Conservation (phyloP, 2,113 vertebrate genomes). For the Lagenorhynchus albirostris region DNA sequence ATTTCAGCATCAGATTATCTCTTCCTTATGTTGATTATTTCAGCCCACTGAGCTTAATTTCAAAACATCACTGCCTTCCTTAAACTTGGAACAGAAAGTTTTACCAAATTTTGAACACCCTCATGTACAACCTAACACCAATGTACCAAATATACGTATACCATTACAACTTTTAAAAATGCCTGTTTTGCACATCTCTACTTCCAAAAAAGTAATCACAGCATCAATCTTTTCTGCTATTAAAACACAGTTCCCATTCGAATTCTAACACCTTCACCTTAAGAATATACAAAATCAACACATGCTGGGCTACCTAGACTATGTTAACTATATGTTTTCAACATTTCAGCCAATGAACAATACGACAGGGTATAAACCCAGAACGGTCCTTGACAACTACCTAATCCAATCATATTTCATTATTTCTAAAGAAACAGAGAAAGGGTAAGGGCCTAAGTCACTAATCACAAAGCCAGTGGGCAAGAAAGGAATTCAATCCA, state of each 20-base stretch:
- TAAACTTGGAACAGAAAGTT: conserved; percentile 44
- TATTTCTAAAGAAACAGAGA: background rate
- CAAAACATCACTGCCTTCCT: conserved; percentile 43
- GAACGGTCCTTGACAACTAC: background rate
- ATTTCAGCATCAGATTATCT: conserved; percentile 53
- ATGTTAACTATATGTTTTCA: background rate
- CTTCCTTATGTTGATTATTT: conserved; percentile 61
- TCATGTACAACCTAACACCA: background rate
- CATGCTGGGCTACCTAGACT: background rate
- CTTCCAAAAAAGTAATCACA: background rate
- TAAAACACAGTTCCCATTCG: background rate
- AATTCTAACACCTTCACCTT: background rate
- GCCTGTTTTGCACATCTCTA: background rate
- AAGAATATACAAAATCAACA: background rate
- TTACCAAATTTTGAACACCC: conserved; percentile 25
- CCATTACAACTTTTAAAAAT: background rate
- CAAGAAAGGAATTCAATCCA: background rate
- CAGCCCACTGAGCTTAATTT: conserved; percentile 65
- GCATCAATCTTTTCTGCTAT: background rate
- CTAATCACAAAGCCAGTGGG: conserved; percentile 41
- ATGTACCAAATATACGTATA: background rate
- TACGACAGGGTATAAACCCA: background rate
- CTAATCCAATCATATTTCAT: background rate
- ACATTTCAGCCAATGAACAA: conserved; percentile 27
- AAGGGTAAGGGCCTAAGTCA: background rate